These are phyloP conservation scores for Doryteuthis pealeii DNA, from an alignment of 1,140 invertebrate genomes.

Conservation along the genomic window DNA sequence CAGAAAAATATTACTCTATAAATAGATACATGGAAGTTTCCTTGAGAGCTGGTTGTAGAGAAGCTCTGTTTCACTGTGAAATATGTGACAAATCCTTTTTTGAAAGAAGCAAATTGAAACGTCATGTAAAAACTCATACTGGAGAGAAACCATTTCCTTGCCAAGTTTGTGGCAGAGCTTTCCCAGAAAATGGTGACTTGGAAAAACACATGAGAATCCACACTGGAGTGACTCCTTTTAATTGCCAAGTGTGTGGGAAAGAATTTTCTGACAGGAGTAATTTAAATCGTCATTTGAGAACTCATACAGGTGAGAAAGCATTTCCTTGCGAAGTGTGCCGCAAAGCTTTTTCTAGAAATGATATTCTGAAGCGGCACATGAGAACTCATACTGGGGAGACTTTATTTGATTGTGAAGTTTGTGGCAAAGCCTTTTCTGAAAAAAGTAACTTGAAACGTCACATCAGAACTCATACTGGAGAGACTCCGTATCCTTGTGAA, in stretches of 20 bases:
- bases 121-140: conserved; percentile 56
- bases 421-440: too few species aligned
- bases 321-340: background rate
- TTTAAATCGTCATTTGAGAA: background rate
- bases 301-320: conserved; percentile 3
- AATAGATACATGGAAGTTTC: too few species aligned
- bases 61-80: too few species aligned
- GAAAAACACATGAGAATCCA: background rate
- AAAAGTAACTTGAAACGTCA: too few species aligned
- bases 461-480: too few species aligned
- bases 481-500: background rate
- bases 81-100: background rate
- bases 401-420: too few species aligned
- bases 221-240: background rate
- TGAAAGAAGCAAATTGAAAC: background rate
- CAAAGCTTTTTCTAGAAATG: background rate
- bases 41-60: too few species aligned
- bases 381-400: too few species aligned
- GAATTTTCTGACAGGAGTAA: background rate
- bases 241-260: background rate
- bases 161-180: background rate
- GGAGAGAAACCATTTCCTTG: conserved; percentile 35
- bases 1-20: too few species aligned
- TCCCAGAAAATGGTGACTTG: background rate
- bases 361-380: background rate